These are phyloP conservation scores for Cromileptes altivelis DNA, from an alignment of 2,113 vertebrate genomes.

Conservation along the genomic window DNA sequence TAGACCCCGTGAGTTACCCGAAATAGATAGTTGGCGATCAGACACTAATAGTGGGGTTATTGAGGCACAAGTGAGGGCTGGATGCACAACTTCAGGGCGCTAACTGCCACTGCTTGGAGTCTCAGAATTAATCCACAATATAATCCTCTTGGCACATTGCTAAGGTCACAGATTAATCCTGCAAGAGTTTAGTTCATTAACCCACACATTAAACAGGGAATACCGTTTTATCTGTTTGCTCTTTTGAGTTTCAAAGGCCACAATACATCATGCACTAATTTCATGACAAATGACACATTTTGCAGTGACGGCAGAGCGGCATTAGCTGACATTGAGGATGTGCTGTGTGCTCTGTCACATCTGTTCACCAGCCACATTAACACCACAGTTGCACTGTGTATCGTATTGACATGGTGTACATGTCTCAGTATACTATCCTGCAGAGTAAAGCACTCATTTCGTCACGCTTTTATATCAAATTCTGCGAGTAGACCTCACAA, in stretches of 20 bases:
- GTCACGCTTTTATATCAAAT: not conserved
- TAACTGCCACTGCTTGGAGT: slow-evolving; percentile 31
- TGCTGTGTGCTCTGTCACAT: not conserved
- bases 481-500: not conserved
- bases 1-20: not conserved
- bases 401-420: too few relatives aligned
- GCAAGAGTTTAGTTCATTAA: slow-evolving; percentile 61
- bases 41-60: slow-evolving; percentile 1
- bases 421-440: too few relatives aligned
- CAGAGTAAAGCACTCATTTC: too few relatives aligned
- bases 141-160: slow-evolving; percentile 68
- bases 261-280: not conserved
- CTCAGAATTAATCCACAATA: slow-evolving; percentile 62
- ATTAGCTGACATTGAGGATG: not conserved
- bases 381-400: too few relatives aligned
- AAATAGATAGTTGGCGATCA: not conserved
- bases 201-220: slow-evolving; percentile 21
- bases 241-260: slow-evolving; percentile 14
- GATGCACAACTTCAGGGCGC: slow-evolving; percentile 20
- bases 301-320: not conserved
- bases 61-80: slow-evolving; percentile 4
- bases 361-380: too few relatives aligned
- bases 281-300: slow-evolving; percentile 1
- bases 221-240: not conserved
- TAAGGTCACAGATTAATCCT: slow-evolving; percentile 65